Evolutionary conservation across 2,888 invertebrate species (phyloP), one percentile per base, ranked within the genome.

Genomic region (Drosophila anomalipes): DNA sequence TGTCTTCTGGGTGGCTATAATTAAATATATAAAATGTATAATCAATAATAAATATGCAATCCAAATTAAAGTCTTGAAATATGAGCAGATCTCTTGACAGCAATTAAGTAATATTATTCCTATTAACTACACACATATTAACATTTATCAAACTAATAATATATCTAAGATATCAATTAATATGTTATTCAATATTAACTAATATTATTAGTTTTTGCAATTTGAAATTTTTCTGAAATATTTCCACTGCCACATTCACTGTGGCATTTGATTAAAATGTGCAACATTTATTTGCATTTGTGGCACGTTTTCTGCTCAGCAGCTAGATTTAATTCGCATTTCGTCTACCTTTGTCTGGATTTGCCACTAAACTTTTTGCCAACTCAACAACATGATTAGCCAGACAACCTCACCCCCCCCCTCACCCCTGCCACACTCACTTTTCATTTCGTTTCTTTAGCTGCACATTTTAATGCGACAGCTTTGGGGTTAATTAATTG

Each of bases 401-500:
- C 22, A 47, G 47, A 16, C 28, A n/a, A 10, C 1, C 5, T 2
- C 16, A 10, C 0, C 12, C 9, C 7, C 32, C 16, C 12, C n/a
- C 2, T 3, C 4, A 12, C 30, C 16, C 19, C 10, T 3, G 49
- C 9, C 4, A 7, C 2, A 1, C 14, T n/a, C 19, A 12, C 16
- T 7, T 0, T 54, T 57, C 28, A n/a, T 32, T 47, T n/a, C 56
- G 49, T 22, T 51, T 37, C 41, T 63, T 65, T 63, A 26, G 59
- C 52, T 60, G 63, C 62, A 69, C 60, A 60, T 64, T 85, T 82
- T 62, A 76, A 81, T 72, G 70, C 70, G 65, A 66, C 70, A 74
- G 75, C 82, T 81, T 71, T 70, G 77, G 77, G 70, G 73, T 82
- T 87, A 89, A 89, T 88, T 88, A 88, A 87, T 87, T 87, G 85